Evolutionary conservation across 2,113 vertebrate genomes (phyloP), one percentile per base, ranked within the genome.

Genomic region (Channa argus): DNA sequence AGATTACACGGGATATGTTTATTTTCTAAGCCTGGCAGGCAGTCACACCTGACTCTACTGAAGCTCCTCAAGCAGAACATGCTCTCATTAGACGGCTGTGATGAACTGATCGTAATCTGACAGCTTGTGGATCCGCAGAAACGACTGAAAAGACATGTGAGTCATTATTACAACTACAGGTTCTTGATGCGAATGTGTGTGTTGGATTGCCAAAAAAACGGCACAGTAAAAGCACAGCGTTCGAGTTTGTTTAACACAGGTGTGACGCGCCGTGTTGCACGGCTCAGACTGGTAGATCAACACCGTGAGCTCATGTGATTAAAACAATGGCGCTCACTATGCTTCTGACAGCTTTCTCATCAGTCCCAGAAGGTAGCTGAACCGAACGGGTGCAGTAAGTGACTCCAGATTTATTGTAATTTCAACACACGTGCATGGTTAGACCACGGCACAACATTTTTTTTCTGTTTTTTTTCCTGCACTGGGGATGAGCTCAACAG

Each of bases 1-100:
- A 61, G 74, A 84, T 86, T 80, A 60, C 80, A 86, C 67, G 67
- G 44, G 53, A 63, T 45, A 51, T 66, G 79, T 84, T 89, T 85
- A 79, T 88, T 88, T 80, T 88, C 64, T 80, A 70, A 65, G 70
- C 75, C 62, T 83, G 63, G 47, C 60, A 60, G 68, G 59, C 36
- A 0, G 78, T 83, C 82, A 79, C 51, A 60, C 63, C 58, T 69
- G 79, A 24, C 49, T 73, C 71, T 71, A 11, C 61, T 41, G 55
- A 68, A 65, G 38, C 82, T 74, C 66, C 58, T 82, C 54, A 65
- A 71, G 86, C 80, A 74, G 78, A 88, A 77, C 47, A 0, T 0
- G 8, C 8, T 65, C 58, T 65, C 70, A 64, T 83, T 74, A 74
- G 69, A 50, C 8, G 6, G 39, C 47, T 43, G 54, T 67, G 76